These are phyloP conservation scores for Nymphalis io DNA, from an alignment of 1,140 invertebrate species.

Conservation along the genomic window DNA sequence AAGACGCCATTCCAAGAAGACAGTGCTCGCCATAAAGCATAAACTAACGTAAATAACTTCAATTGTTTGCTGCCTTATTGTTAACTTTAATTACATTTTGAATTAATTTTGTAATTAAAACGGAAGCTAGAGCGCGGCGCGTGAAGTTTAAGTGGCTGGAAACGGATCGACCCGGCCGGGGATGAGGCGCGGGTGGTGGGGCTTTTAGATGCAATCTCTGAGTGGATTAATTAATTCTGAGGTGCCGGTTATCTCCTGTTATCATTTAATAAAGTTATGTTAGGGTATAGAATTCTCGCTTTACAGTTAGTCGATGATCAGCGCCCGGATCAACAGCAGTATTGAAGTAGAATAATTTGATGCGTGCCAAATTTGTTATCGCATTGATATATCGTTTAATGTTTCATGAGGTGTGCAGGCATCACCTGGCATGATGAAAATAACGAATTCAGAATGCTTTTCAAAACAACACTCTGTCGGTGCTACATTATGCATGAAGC, in stretches of 20 bases:
- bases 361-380: conserved; percentile 45
- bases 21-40: conserved; percentile 62
- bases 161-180: conserved; percentile 74
- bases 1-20: conserved; percentile 22
- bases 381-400: conserved; percentile 71
- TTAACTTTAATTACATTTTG: conserved; percentile 81
- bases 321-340: conserved; percentile 16
- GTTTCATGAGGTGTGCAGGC: conserved; percentile 69
- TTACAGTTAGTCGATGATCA: conserved; percentile 40
- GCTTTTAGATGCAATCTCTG: conserved; percentile 79
- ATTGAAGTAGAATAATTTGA: conserved; percentile 35
- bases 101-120: conserved; percentile 82
- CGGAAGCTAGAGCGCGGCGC: conserved; percentile 78
- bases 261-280: conserved; percentile 78
- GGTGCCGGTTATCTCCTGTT: conserved; percentile 78
- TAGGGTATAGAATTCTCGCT: conserved; percentile 59
- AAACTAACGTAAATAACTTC: conserved; percentile 81
- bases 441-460: conserved; percentile 79
- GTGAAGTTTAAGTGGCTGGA: conserved; percentile 81
- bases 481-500: conserved; percentile 80
- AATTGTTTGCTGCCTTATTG: conserved; percentile 80
- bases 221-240: conserved; percentile 81
- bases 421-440: conserved; percentile 76
- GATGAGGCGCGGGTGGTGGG: conserved; percentile 51
- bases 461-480: conserved; percentile 77